A percentile compares a stretch with the other conserved stretches of the same genome.
These are phyloP conservation scores for Drosophila austrosaltans DNA, from an alignment of 2,888 invertebrate species.

Conservation along the genomic window DNA sequence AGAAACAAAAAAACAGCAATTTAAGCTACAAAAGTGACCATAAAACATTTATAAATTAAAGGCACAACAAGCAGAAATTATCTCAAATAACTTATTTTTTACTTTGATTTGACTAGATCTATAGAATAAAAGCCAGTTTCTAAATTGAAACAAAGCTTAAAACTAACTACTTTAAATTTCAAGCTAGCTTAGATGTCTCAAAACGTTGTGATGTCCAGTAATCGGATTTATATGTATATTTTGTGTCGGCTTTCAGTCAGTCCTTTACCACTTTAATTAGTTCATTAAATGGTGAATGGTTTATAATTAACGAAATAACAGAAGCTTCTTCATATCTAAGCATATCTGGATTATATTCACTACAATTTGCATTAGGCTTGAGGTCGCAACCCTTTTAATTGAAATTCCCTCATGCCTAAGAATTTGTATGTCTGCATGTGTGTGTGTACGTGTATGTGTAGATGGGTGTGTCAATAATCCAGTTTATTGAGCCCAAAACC, in stretches of 20 bases:
- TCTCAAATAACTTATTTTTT: no score
- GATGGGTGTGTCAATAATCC: slow-evolving; percentile 46
- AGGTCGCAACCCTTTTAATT: not conserved
- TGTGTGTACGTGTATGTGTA: slow-evolving; percentile 4
- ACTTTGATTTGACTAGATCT: no score
- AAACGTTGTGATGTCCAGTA: not conserved
- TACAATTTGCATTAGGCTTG: not conserved
- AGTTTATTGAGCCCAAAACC: slow-evolving; percentile 37
- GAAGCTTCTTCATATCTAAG: not conserved
- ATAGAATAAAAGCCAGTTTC: no score
- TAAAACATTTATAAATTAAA: no score
- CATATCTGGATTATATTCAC: not conserved
- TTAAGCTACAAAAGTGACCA: no score
- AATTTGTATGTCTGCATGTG: not conserved
- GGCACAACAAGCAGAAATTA: no score
- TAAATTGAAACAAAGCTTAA: no score
- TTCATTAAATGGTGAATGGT: not conserved
- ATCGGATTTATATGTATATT: not conserved
- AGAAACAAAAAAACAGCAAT: no score
- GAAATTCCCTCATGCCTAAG: slow-evolving; percentile 6
- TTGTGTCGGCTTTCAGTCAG: not conserved
- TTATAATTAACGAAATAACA: not conserved
- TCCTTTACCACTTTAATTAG: not conserved
- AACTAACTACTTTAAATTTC: no score
- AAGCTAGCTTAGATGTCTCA: no score